These are phyloP conservation scores for Heptranchias perlo DNA, from an alignment of 2,113 vertebrate genomes.

Conservation along the genomic window DNA sequence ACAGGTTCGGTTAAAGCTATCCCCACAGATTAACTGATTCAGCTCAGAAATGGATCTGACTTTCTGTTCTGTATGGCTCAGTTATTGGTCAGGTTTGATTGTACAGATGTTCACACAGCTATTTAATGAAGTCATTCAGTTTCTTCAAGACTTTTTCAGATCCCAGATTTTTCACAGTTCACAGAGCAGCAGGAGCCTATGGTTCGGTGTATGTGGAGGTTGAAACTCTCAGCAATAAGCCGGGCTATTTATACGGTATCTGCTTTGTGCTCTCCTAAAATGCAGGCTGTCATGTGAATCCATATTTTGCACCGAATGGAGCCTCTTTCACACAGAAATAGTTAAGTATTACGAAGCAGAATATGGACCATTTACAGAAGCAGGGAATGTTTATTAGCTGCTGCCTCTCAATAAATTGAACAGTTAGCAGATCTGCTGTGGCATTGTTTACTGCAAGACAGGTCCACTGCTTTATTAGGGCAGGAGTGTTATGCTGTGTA, in stretches of 20 bases:
- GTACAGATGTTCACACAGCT: neutral
- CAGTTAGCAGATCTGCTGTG: neutral
- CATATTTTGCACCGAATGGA: conserved; percentile 2
- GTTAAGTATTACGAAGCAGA: neutral
- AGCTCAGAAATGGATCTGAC: neutral
- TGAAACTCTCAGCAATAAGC: neutral
- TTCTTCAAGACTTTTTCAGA: neutral
- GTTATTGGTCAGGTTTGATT: neutral
- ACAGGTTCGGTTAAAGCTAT: neutral
- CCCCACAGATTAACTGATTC: neutral
- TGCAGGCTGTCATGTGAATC: conserved; percentile 22
- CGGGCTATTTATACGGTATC: neutral
- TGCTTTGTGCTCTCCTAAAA: neutral
- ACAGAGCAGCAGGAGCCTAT: neutral
- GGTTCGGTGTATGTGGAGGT: neutral
- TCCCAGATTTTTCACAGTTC: neutral
- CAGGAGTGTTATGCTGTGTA: neutral
- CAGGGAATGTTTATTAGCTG: neutral
- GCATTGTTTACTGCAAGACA: neutral
- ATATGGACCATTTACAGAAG: conserved; percentile 1
- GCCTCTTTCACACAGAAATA: neutral
- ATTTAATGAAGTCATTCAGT: neutral
- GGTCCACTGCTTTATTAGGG: neutral
- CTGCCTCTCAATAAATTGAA: neutral
- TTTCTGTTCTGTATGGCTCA: neutral